phyloP scores from a whole-genome alignment of 2,797 vertebrate genomes.

The Labroides dimidiatus region DNA sequence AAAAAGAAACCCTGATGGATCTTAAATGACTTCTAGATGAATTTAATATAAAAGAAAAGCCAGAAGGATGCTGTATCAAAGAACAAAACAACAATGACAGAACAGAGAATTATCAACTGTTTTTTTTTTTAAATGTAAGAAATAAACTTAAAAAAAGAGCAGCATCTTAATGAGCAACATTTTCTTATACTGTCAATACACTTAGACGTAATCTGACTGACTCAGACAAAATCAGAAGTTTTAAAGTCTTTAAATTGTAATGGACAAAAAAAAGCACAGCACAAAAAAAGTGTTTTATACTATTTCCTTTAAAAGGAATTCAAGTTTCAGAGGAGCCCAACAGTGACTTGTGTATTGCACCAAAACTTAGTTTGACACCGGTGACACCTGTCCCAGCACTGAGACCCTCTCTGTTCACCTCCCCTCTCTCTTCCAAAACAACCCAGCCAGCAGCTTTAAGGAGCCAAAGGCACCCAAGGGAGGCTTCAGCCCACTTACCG shows the following conservation, averaged over 20 bases:
- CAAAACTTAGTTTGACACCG: conserved; percentile 67
- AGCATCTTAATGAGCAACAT: not conserved
- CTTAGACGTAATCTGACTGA: conserved; percentile 11
- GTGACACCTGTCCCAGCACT: conserved; percentile 75
- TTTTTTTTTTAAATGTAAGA: not conserved
- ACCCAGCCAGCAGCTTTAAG: conserved; percentile 27
- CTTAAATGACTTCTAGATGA: conserved; percentile 18
- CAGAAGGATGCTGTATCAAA: conserved; percentile 1
- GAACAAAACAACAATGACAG: conserved; percentile 2
- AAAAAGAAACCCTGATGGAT: conserved; percentile 15
- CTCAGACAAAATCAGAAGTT: not conserved
- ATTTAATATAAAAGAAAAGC: not conserved
- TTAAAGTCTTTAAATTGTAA: not conserved
- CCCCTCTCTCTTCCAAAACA: conserved; percentile 25
- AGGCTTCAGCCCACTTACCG: conserved; percentile 87
- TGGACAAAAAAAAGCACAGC: conserved; percentile 11
- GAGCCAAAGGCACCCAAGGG: not conserved
- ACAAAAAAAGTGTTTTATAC: not conserved
- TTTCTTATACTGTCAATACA: conserved; percentile 2
- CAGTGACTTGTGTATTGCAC: conserved; percentile 29
- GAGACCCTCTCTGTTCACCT: conserved; percentile 31
- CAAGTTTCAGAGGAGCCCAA: conserved; percentile 22
- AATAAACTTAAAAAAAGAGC: not conserved
- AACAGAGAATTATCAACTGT: not conserved
- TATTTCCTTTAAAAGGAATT: not conserved